These are phyloP conservation scores for Acanthaster planci DNA, from an alignment of 35 echinoderm and acorn worm genomes.

Conservation along the genomic window DNA sequence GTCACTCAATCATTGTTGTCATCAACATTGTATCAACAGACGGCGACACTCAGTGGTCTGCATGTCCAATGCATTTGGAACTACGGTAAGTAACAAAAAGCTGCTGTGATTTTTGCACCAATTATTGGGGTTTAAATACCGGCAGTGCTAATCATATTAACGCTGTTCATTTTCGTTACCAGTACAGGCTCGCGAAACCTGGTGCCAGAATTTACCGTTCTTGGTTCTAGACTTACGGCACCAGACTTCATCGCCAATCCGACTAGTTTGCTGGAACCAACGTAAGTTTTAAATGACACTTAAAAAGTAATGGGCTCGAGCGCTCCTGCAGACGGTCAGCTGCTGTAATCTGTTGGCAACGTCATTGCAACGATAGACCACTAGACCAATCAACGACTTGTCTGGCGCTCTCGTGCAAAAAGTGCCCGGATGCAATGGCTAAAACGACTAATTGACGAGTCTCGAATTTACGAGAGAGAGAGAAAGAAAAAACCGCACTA, in stretches of 20 bases:
- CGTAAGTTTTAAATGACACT: neutral
- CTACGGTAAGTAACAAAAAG: too few species aligned
- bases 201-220: neutral
- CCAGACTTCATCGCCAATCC: neutral
- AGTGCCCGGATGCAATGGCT: conserved; percentile 17
- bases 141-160: too few species aligned
- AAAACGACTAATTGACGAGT: neutral
- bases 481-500: neutral
- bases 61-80: too few species aligned
- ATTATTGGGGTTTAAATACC: too few species aligned
- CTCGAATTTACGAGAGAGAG: neutral
- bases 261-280: neutral
- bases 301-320: neutral
- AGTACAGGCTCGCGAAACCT: neutral
- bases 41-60: too few species aligned
- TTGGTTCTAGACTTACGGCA: neutral
- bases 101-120: too few species aligned
- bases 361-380: neutral
- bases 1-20: too few species aligned
- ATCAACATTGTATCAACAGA: too few species aligned
- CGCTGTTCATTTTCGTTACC: too few species aligned
- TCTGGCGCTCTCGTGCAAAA: neutral
- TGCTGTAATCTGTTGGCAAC: neutral
- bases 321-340: neutral
- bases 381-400: conserved; percentile 10